phyloP scores from a whole-genome alignment of 2,888 invertebrate genomes.

The Polyommatus icarus region DNA sequence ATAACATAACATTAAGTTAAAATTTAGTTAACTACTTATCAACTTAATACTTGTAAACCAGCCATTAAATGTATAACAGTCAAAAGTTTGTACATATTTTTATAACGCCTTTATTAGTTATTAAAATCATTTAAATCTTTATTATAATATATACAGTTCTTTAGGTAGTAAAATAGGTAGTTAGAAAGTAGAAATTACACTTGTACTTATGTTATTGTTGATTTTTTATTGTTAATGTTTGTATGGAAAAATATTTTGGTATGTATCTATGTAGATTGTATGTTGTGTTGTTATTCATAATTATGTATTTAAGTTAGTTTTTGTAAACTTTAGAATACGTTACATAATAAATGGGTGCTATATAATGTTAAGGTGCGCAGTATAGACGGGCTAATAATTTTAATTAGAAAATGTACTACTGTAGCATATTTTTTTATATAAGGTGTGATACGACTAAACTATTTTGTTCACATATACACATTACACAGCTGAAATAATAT shows the following conservation, averaged over 20 bases:
- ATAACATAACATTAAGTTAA: too few species aligned
- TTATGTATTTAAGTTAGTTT: not conserved
- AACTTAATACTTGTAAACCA: too few species aligned
- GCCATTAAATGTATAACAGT: not conserved
- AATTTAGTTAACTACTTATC: too few species aligned
- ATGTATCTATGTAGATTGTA: not conserved
- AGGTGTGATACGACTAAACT: too few species aligned
- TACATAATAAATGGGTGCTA: constrained; percentile 4
- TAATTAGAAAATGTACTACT: not conserved
- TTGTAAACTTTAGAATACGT: not conserved
- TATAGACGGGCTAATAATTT: not conserved
- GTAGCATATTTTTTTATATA: too few species aligned
- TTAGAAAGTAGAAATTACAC: not conserved
- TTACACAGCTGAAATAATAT: too few species aligned
- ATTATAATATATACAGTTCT: not conserved
- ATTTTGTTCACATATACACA: too few species aligned
- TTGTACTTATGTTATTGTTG: constrained; percentile 9
- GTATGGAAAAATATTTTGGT: not conserved
- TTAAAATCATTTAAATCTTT: not conserved
- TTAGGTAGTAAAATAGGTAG: not conserved
- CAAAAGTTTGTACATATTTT: not conserved
- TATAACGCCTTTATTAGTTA: not conserved
- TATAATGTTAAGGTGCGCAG: not conserved
- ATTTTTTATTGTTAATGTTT: not conserved
- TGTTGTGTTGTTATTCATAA: not conserved